A percentile compares a stretch with the other conserved stretches of the same genome.
Evolutionary conservation across 2,113 vertebrate genomes (phyloP).

Genomic region (Silurus asotus): DNA sequence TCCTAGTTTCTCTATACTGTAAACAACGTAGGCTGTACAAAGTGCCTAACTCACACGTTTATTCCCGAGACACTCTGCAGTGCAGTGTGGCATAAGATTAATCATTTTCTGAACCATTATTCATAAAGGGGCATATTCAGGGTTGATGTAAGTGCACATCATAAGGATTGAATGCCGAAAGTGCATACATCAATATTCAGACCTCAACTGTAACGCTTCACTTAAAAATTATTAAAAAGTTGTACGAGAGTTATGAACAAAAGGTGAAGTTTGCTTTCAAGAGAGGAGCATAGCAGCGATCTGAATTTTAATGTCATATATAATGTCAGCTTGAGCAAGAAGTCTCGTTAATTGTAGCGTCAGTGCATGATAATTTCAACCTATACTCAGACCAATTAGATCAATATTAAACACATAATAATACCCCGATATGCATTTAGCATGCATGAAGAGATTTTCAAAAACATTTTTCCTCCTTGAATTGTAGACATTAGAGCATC

Average conservation of each 20-base stretch:
- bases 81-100: constrained; percentile 7
- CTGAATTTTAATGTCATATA: background rate
- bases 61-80: constrained; percentile 6
- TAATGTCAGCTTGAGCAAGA: background rate
- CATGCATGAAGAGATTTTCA: background rate
- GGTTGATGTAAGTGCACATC: constrained; percentile 11
- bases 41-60: background rate
- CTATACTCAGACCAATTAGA: too few species aligned
- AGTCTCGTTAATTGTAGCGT: background rate
- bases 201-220: background rate
- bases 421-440: background rate
- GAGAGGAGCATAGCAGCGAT: background rate
- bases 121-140: background rate
- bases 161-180: background rate
- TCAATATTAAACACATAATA: background rate
- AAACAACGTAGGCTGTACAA: constrained; percentile 14
- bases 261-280: background rate
- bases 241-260: background rate
- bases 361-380: background rate
- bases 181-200: background rate
- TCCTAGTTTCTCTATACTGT: constrained; percentile 15
- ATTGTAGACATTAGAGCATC: background rate
- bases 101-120: constrained; percentile 6
- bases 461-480: background rate
- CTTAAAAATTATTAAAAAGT: background rate